These are phyloP conservation scores for Vulpes lagopus DNA, from an alignment of 2,113 vertebrate genomes.

Conservation along the genomic window DNA sequence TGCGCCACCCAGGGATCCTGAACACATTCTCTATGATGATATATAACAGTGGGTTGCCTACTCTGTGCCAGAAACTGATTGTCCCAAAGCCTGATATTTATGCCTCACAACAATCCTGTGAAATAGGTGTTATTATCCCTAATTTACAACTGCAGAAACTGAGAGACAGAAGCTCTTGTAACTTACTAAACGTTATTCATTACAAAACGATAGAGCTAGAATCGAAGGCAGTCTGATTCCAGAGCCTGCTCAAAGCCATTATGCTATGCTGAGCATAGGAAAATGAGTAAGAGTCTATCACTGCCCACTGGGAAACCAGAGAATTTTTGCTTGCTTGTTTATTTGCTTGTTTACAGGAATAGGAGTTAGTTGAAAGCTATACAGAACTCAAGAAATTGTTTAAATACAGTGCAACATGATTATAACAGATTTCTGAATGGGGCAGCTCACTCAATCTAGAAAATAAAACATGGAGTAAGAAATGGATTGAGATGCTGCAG, in stretches of 20 bases:
- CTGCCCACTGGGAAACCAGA: not conserved
- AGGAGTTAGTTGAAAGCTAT: not conserved
- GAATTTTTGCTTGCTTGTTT: not conserved
- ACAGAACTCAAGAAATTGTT: constrained; percentile 5
- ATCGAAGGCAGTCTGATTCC: not conserved
- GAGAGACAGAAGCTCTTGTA: not conserved
- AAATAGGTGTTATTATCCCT: not conserved
- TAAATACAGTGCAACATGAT: not conserved
- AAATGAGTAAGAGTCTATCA: not conserved
- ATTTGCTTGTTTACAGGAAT: not conserved
- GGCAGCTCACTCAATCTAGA: not conserved
- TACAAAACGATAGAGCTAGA: not conserved
- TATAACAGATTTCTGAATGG: not conserved
- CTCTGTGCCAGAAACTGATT: not conserved
- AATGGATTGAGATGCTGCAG: not conserved
- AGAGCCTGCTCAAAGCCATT: not conserved
- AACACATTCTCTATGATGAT: not conserved
- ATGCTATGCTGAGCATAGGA: not conserved
- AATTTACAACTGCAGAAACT: constrained; percentile 3
- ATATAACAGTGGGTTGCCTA: not conserved
- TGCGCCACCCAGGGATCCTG: too few relatives aligned
- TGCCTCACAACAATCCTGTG: not conserved
- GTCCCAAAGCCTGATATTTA: not conserved
- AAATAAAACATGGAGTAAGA: not conserved
- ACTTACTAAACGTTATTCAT: not conserved